phyloP scores from a whole-genome alignment of 2,113 vertebrate species.

The Shinisaurus crocodilurus region DNA sequence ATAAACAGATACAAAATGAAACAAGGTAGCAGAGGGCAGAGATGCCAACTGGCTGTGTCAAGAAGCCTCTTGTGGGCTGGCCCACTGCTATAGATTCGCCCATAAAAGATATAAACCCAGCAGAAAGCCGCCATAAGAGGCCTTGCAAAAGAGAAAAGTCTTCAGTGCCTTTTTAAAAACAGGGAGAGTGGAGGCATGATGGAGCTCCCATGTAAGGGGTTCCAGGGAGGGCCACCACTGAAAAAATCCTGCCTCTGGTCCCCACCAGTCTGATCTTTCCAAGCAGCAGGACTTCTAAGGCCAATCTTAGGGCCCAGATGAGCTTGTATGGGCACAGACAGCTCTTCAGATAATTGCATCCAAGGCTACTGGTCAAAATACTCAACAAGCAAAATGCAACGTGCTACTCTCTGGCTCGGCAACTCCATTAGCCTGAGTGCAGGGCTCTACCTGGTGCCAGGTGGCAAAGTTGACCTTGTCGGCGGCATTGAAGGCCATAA shows the following conservation, averaged over 20 bases:
- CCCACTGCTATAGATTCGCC: not conserved
- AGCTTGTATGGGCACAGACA: not conserved
- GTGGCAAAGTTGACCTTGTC: slow-evolving; percentile 89
- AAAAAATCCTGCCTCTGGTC: not conserved
- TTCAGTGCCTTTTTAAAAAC: not conserved
- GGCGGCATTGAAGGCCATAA: slow-evolving; percentile 92
- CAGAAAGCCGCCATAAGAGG: too few relatives aligned
- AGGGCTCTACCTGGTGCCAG: slow-evolving; percentile 86
- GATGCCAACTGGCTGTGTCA: not conserved
- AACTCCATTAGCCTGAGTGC: not conserved
- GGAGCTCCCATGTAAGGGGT: not conserved
- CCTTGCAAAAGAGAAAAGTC: too few relatives aligned
- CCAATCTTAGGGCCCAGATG: not conserved
- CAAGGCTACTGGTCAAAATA: not conserved
- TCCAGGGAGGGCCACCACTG: not conserved
- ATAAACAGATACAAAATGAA: not conserved
- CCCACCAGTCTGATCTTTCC: not conserved
- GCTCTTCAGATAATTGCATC: not conserved
- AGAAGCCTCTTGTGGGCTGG: not conserved
- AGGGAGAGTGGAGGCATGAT: not conserved
- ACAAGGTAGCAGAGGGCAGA: not conserved
- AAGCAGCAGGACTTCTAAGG: not conserved
- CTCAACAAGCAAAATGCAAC: not conserved
- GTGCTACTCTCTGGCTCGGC: not conserved
- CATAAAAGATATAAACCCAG: too few relatives aligned